A percentile compares a stretch with the other conserved stretches of the same genome.
Conservation (phyloP, 2,113 vertebrate genomes). For the Burhinus oedicnemus region DNA sequence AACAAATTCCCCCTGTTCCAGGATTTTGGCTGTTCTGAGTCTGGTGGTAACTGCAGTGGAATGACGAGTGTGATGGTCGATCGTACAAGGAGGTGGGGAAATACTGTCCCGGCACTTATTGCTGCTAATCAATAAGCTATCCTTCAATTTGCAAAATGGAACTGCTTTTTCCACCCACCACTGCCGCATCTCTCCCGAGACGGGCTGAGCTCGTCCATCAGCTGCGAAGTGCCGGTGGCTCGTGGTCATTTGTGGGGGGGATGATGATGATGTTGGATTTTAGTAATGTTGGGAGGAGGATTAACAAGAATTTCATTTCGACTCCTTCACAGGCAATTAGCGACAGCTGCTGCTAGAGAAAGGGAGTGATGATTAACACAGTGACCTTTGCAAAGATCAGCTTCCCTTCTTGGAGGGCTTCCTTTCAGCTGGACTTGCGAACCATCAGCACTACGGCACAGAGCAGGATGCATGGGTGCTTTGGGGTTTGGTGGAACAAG, state of each 20-base stretch:
- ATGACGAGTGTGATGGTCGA: neutral
- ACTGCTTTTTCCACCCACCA: neutral
- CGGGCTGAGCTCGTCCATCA: neutral
- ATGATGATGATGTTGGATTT: neutral
- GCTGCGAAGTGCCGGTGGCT: neutral
- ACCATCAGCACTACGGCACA: neutral
- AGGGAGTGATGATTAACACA: slow-evolving; percentile 35
- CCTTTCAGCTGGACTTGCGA: neutral
- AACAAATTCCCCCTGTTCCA: slow-evolving; percentile 46
- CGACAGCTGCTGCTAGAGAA: slow-evolving; percentile 15
- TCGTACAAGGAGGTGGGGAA: neutral
- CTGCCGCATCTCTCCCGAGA: neutral
- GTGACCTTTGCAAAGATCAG: slow-evolving; percentile 45
- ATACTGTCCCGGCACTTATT: neutral
- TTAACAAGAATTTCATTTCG: slow-evolving; percentile 29
- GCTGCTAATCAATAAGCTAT: slow-evolving; percentile 1
- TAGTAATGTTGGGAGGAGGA: slow-evolving; percentile 9
- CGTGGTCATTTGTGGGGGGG: neutral
- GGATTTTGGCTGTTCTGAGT: neutral
- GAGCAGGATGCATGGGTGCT: neutral
- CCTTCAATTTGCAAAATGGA: neutral
- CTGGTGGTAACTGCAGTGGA: neutral
- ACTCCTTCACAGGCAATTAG: slow-evolving; percentile 61
- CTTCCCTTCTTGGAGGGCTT: slow-evolving; percentile 28
- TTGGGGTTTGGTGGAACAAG: neutral